phyloP scores from a whole-genome alignment of 1,140 invertebrate genomes.

The Sinonovacula constricta region DNA sequence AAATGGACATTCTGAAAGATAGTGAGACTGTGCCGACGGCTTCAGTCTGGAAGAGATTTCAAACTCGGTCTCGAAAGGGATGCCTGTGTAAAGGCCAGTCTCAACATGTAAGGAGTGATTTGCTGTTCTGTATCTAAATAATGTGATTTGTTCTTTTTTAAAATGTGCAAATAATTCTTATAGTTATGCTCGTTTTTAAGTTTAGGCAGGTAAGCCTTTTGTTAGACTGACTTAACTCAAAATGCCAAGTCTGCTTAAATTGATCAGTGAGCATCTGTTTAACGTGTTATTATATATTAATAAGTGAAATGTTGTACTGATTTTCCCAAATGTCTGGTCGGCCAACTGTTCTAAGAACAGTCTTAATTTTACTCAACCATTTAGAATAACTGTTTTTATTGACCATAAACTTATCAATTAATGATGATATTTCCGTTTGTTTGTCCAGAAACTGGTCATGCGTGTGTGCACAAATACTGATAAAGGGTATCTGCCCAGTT shows the following conservation, averaged over 20 bases:
- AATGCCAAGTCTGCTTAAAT: background rate
- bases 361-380: background rate
- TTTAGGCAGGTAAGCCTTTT: background rate
- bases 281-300: background rate
- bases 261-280: background rate
- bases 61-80: background rate
- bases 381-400: background rate
- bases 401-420: background rate
- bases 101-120: background rate
- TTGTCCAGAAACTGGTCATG: background rate
- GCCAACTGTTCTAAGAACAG: too few species aligned
- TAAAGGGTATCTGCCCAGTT: background rate
- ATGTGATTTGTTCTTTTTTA: background rate
- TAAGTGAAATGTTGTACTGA: background rate
- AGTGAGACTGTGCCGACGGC: background rate
- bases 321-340: background rate
- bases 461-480: background rate
- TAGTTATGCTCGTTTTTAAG: background rate
- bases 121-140: background rate
- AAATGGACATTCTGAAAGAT: background rate
- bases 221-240: background rate
- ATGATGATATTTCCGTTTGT: background rate
- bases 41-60: background rate
- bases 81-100: background rate
- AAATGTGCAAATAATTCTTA: background rate